phyloP scores from a whole-genome alignment of 2,888 invertebrate species.

The Ochropleura leucogaster region DNA sequence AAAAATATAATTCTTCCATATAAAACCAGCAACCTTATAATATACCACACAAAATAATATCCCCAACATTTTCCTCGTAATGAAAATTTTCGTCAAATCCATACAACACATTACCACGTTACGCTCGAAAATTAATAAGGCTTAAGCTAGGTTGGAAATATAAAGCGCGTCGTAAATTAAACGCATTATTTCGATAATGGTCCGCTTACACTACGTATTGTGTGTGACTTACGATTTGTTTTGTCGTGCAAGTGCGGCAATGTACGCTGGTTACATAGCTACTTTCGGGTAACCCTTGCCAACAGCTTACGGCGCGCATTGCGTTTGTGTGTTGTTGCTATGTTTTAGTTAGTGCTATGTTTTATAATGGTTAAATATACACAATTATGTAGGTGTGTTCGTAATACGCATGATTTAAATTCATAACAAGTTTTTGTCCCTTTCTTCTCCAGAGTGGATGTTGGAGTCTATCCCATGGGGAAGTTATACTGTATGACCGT shows the following conservation, averaged over 20 bases:
- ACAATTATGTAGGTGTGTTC: neutral
- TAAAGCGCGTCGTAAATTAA: constrained; percentile 75
- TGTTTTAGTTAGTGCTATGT: constrained; percentile 29
- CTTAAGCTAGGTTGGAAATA: constrained; percentile 70
- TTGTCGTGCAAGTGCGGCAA: constrained; percentile 42
- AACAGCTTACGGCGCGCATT: constrained; percentile 40
- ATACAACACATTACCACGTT: constrained; percentile 39
- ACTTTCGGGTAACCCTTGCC: constrained; percentile 36
- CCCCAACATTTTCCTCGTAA: constrained; percentile 20
- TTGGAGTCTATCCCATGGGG: no score
- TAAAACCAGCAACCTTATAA: neutral
- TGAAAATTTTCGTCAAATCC: constrained; percentile 58
- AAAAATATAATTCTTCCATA: neutral
- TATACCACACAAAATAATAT: constrained; percentile 5
- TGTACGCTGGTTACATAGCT: constrained; percentile 40
- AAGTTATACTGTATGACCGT: no score
- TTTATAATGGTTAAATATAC: constrained; percentile 17
- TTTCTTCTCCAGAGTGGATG: no score
- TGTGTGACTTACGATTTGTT: constrained; percentile 61
- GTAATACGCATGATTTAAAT: neutral
- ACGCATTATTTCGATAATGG: constrained; percentile 74
- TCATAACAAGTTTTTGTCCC: neutral
- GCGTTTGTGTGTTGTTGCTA: constrained; percentile 10
- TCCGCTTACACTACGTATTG: constrained; percentile 60
- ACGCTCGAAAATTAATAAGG: constrained; percentile 73